Evolutionary conservation across 2,797 vertebrate genomes (phyloP).

Genomic region (Pygocentrus nattereri): DNA sequence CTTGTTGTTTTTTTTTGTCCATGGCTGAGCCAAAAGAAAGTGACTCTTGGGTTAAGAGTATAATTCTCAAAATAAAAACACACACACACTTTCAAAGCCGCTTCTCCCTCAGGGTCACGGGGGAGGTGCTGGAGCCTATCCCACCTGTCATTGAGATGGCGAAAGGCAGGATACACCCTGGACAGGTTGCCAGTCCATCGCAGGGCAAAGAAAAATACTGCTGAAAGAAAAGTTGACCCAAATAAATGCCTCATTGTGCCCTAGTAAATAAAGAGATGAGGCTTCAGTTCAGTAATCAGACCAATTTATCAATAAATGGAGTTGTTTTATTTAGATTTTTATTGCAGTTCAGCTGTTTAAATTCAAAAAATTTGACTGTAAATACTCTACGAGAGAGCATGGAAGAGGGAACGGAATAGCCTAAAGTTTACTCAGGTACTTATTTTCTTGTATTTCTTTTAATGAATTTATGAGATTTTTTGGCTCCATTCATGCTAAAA

Average conservation of each 20-base stretch:
- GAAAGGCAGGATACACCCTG: too few species aligned
- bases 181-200: too few species aligned
- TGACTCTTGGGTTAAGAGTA: conserved; percentile 25
- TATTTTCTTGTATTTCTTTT: conserved; percentile 50
- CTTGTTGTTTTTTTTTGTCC: conserved; percentile 24
- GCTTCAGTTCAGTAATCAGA: not conserved
- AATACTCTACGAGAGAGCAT: conserved; percentile 37
- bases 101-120: too few species aligned
- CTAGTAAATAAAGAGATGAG: not conserved
- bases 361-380: conserved; percentile 25
- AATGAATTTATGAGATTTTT: conserved; percentile 29
- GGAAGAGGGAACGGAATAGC: conserved; percentile 50
- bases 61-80: conserved; percentile 15
- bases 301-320: not conserved
- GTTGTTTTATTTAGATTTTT: conserved; percentile 8
- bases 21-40: conserved; percentile 36
- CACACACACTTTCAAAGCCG: too few species aligned
- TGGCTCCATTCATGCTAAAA: conserved; percentile 16
- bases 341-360: conserved; percentile 39
- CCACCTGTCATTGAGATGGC: too few species aligned
- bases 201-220: not conserved
- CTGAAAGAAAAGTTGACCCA: conserved; percentile 6
- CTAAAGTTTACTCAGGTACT: conserved; percentile 62
- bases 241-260: not conserved
- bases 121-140: too few species aligned